phyloP scores from a whole-genome alignment of 2,797 vertebrate species.

The Calcarius lapponicus region DNA sequence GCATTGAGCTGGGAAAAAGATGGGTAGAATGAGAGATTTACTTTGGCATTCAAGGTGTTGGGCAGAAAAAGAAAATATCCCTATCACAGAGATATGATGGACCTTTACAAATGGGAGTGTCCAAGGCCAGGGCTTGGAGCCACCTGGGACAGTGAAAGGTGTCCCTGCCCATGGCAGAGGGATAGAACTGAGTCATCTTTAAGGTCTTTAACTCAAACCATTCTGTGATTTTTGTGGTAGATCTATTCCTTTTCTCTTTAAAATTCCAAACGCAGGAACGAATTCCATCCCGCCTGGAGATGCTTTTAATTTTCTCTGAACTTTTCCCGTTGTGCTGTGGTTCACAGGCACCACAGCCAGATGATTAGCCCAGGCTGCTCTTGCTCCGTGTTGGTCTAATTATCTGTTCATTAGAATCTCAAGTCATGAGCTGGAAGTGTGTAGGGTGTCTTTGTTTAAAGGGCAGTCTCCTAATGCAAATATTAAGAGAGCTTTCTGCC shows the following conservation, averaged over 20 bases:
- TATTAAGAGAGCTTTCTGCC: conserved; percentile 66
- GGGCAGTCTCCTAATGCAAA: conserved; percentile 73
- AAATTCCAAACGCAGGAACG: conserved; percentile 23
- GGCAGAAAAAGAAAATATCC: background rate
- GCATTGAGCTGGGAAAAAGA: background rate
- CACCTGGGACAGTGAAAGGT: background rate
- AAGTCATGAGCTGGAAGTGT: conserved; percentile 65
- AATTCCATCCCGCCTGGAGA: conserved; percentile 46
- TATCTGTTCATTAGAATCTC: conserved; percentile 76
- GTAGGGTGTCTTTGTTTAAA: conserved; percentile 70
- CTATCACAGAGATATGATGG: background rate
- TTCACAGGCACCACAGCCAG: conserved; percentile 43
- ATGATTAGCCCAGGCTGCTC: conserved; percentile 69
- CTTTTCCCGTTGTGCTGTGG: conserved; percentile 4
- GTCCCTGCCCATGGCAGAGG: background rate
- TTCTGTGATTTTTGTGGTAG: background rate
- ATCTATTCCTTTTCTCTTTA: background rate
- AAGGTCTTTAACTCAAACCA: background rate
- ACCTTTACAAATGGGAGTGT: background rate
- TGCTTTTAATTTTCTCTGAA: conserved; percentile 67
- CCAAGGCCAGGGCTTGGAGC: background rate
- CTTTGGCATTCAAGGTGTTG: background rate
- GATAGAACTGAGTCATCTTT: background rate
- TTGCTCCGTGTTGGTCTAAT: conserved; percentile 67
- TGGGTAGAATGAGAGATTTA: background rate